Evolutionary conservation across 30 jellyfish, hydroid and myxozoan species (phyloP), one percentile per base, ranked within the genome.

Genomic region (Rhopilema esculentum): DNA sequence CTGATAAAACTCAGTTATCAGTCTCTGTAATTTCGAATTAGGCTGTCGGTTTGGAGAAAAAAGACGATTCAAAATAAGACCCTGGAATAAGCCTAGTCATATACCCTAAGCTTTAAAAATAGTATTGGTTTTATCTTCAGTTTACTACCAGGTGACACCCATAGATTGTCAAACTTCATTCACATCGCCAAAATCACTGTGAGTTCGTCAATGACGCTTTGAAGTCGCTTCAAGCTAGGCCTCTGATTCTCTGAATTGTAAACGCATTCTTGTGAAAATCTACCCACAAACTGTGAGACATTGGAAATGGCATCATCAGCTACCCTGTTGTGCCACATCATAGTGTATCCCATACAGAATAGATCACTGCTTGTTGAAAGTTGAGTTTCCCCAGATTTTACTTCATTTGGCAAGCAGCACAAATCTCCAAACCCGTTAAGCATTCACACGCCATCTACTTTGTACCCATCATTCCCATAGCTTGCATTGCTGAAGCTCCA

Each of bases 251-350:
- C 70, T 73, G 84, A 22, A 1, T 23, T 30, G 48, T 29, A 21
- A 29, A 40, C 63, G 31, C 84, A 73, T 40, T 73, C 69, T n/a
- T 73, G 84, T 31, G 84, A 1, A 30, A 73, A 50, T 50, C 84
- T 30, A 0, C 84, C 69, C n/a, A 73, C 84, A 8, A 26, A 73
- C 1, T 30, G 40, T 0, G 84, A 73, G n/a, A 73, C 69, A 23
- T 73, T 65, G 22, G 84, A 73, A 18, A 73, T 28, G 0, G 68
- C 69, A n/a, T 73, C 16, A 0, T 23, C 84, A 70, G 29, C n/a
- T 29, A 73, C 63, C 32, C 63, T 73, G 22, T 16, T 50, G 63
- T 73, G 84, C 84, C 84, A 73, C 84, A 73, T 73, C 48, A 73
- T 40, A 28, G 69, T 28, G 30, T 29, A 73, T 4, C 84, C 84